Evolutionary conservation across 2,113 vertebrate genomes (phyloP), one percentile per base, ranked within the genome.

Genomic region (Bungarus multicinctus): DNA sequence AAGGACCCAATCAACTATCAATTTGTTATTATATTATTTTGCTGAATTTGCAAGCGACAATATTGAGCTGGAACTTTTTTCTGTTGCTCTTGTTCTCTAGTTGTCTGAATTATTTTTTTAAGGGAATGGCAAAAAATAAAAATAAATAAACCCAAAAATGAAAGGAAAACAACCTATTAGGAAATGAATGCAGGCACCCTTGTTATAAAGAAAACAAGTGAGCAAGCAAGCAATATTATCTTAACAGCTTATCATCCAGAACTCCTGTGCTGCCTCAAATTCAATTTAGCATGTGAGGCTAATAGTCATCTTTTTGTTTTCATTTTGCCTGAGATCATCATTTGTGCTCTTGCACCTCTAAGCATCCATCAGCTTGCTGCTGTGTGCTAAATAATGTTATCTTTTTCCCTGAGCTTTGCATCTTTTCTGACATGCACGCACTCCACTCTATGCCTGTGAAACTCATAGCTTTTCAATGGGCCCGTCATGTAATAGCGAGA

Each of bases 391-490:
- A 74, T 93, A 74, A 25, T 45, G 18, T 88, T 18, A 39, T 52
- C 10, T n/a, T n/a, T 22, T 11, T 0, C 25, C 12, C 20, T 54
- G 16, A 91, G 69, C 23, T 43, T 91, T 88, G 45, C 4, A 14
- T 64, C 22, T 34, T 60, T 39, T 50, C 55, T 52, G 14, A n/a
- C 20, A 23, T 87, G 54, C 43, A 64, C 64, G 20, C 22, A 92
- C 88, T 23, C 85, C 94, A 54, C 92, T 95, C 94, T 93, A 57
- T 8, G 90, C 93, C 94, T 95, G 95, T 93, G 95, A 95, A 69
- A 93, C 94, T 94, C 88, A 85, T 39, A 88, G 64, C 91, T 95
- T 60, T 93, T 25, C 92, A 85, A 86, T 92, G 90, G 88, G 91
- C 90, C 87, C 57, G 43, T 88, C 92, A 91, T 54, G 60, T 54